Percentiles rank a stretch among this genome's conserved stretches.
Evolutionary conservation across 2,113 vertebrate genomes (phyloP).

Genomic region (Ginglymostoma cirratum): DNA sequence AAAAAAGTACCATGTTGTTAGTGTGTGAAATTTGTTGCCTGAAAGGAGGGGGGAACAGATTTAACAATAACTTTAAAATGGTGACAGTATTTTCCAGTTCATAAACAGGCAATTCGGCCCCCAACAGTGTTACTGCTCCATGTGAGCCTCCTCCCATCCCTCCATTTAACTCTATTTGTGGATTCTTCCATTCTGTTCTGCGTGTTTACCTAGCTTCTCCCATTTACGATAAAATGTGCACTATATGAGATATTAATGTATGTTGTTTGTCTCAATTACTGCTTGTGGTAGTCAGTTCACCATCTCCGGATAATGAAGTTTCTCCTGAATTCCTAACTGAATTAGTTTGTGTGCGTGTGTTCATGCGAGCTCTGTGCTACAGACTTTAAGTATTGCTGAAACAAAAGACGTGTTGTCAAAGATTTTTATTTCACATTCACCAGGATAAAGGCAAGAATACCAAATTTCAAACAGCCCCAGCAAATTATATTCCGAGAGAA

Average conservation of each 20-base stretch:
- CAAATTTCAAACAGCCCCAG: too few species aligned
- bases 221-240: not conserved
- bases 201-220: not conserved
- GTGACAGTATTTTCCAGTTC: not conserved
- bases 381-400: too few species aligned
- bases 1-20: not conserved
- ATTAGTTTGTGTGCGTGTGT: not conserved
- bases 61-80: not conserved
- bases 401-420: too few species aligned
- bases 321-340: not conserved
- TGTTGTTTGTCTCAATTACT: not conserved
- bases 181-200: not conserved
- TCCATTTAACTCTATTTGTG: not conserved
- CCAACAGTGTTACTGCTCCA: not conserved
- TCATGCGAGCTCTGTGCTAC: too few species aligned
- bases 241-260: too few species aligned
- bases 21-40: not conserved
- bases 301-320: not conserved
- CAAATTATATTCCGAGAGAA: too few species aligned
- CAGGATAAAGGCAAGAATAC: too few species aligned
- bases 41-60: not conserved
- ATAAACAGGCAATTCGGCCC: too few species aligned
- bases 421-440: too few species aligned
- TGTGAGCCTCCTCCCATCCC: not conserved
- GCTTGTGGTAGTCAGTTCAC: not conserved